Evolutionary conservation across 2,113 vertebrate species (phyloP).

Genomic region (Ictalurus furcatus): DNA sequence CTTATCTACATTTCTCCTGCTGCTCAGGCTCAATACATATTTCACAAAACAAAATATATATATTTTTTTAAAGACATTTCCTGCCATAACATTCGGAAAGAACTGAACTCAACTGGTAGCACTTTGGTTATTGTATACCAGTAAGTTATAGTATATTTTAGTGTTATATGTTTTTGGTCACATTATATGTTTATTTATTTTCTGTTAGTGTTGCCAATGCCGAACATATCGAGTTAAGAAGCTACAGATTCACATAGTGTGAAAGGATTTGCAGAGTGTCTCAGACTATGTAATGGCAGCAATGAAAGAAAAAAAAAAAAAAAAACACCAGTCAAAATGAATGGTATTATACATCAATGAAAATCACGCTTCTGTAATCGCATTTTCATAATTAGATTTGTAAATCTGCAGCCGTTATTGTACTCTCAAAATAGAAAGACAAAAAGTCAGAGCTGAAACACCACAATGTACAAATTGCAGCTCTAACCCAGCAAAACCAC

Average conservation of each 20-base stretch:
- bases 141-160: not conserved
- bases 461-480: not conserved
- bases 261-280: not conserved
- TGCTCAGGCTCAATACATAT: slow-evolving; percentile 43
- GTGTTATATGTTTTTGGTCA: slow-evolving; percentile 5
- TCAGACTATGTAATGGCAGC: not conserved
- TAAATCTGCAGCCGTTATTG: not conserved
- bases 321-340: not conserved
- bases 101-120: not conserved
- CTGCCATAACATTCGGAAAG: not conserved
- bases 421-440: not conserved
- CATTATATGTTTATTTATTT: not conserved
- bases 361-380: not conserved
- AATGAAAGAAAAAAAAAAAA: not conserved
- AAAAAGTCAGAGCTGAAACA: not conserved
- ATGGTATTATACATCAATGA: not conserved
- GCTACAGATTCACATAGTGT: not conserved
- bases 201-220: slow-evolving; percentile 1
- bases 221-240: not conserved
- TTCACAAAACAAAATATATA: not conserved
- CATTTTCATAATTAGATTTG: too few species aligned
- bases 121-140: not conserved
- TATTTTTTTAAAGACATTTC: not conserved
- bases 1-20: slow-evolving; percentile 9
- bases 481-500: not conserved